Evolutionary conservation across 2,888 invertebrate species (phyloP).

Genomic region (Tromatobia lineatoria): DNA sequence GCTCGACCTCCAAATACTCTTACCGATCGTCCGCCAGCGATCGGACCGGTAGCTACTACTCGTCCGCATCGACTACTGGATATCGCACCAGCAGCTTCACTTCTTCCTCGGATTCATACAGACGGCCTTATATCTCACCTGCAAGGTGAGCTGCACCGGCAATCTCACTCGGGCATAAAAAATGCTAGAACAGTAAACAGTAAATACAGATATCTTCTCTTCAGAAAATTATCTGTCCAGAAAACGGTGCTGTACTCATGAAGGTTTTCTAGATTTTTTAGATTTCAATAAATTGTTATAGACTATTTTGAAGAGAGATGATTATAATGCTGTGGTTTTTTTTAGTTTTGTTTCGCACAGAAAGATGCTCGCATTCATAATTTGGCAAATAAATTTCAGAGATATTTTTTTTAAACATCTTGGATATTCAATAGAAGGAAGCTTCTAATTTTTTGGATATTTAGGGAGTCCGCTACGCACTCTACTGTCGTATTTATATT

Average conservation of each 20-base stretch:
- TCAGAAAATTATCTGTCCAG: neutral
- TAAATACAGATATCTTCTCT: neutral
- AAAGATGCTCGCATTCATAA: too few species aligned
- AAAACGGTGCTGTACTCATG: neutral
- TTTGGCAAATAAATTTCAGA: too few species aligned
- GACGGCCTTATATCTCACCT: conserved; percentile 76
- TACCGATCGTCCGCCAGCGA: conserved; percentile 76
- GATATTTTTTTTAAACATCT: too few species aligned
- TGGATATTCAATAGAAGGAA: too few species aligned
- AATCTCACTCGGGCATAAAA: neutral
- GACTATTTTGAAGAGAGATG: too few species aligned
- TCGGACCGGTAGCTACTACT: conserved; percentile 75
- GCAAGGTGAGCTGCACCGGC: conserved; percentile 74
- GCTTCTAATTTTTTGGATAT: too few species aligned
- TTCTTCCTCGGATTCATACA: conserved; percentile 64
- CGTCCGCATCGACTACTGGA: conserved; percentile 72
- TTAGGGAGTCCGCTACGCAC: too few species aligned
- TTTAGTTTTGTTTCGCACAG: too few species aligned
- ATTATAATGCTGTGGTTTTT: too few species aligned
- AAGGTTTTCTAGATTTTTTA: too few species aligned
- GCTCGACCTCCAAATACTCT: conserved; percentile 75
- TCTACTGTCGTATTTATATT: too few species aligned
- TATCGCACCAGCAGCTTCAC: conserved; percentile 71
- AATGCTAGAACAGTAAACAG: conserved; percentile 1
- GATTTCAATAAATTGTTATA: too few species aligned